Percentiles rank a stretch among this genome's conserved stretches.
phyloP scores from a whole-genome alignment of 2,797 vertebrate species.

The Acanthornis magna region DNA sequence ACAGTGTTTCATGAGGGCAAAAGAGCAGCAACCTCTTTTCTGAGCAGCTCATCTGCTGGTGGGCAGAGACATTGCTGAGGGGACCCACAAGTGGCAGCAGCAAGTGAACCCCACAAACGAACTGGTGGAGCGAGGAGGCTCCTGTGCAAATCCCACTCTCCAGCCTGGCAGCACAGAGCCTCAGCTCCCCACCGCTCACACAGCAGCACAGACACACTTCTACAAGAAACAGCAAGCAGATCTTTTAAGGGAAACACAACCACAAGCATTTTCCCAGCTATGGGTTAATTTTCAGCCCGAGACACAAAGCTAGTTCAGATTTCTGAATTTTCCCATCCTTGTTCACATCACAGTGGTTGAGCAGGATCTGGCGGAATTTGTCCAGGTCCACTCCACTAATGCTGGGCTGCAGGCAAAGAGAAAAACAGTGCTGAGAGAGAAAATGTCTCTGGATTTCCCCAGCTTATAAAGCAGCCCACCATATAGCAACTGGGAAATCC shows the following conservation, averaged over 20 bases:
- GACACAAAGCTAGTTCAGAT: constrained; percentile 90
- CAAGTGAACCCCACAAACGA: not conserved
- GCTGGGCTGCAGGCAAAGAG: constrained; percentile 81
- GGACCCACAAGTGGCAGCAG: not conserved
- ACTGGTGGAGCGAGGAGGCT: not conserved
- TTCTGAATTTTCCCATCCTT: constrained; percentile 96
- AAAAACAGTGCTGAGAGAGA: not conserved
- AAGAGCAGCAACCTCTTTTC: not conserved
- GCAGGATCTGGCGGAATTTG: constrained; percentile 85
- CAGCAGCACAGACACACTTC: constrained; percentile 26
- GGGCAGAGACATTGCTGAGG: not conserved
- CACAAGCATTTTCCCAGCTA: not conserved
- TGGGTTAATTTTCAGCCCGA: constrained; percentile 85
- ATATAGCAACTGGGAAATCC: not conserved
- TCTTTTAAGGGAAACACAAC: constrained; percentile 15
- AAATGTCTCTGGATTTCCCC: not conserved
- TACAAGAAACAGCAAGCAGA: constrained; percentile 6
- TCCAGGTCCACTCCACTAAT: constrained; percentile 88
- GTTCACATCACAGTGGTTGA: constrained; percentile 92
- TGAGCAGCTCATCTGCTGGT: not conserved
- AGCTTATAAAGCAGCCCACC: not conserved
- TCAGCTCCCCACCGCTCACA: not conserved
- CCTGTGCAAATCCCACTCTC: not conserved
- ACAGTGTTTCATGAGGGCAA: not conserved
- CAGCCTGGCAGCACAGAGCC: not conserved